Base-by-base conservation (phyloP, 2,797 vertebrate species). In the Chaenodraco wilsoni region DNA sequence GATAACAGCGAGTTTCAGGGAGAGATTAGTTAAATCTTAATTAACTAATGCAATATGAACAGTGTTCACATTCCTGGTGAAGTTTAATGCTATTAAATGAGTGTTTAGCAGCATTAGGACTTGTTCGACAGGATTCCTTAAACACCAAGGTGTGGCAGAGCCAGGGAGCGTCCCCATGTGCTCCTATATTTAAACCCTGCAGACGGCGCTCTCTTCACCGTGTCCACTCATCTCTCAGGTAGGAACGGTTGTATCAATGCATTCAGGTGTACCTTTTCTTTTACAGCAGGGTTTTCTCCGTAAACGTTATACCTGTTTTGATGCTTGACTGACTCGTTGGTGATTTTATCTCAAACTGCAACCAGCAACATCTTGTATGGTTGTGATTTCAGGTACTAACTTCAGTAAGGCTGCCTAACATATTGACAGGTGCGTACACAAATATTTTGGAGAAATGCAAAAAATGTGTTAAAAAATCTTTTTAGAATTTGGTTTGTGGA, bases 341-440 rank as follows among this genome's bases (percentile, higher is more conserved):
- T 3, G 57, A 59, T 8, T 57, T 6, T 40, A n/a, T 60, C 19
- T 45, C 45, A 10, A 60, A 60, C 41, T 23, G 19, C 19, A 15
- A 19, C 13, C 21, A 27, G 41, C 41, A 45, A 1, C 1, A 3
- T 44, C 10, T 14, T 50, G 23, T 33, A 56, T 15, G 21, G 17
- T 65, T 31, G 16, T 31, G 16, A 8, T 51, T 65, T 21, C 33
- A 69, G 59, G 49, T 61, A 37, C 45, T 44, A 21, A 4, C 27
- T 65, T 59, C 14, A 69, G 50, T 37, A 37, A 37, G 33, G 33
- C 33, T 37, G 33, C 33, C 33, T 37, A 6, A 37, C n/a, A 2
- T 33, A 58, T 23, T 56, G 43, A 27, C 19, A 48, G 41, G 59
- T 73, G 37, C 6, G 49, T 40, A 19, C 58, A 63, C 37, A 37